Evolutionary conservation across 2,888 invertebrate species (phyloP), one percentile per base, ranked within the genome.

Genomic region (Acrobasis suavella): DNA sequence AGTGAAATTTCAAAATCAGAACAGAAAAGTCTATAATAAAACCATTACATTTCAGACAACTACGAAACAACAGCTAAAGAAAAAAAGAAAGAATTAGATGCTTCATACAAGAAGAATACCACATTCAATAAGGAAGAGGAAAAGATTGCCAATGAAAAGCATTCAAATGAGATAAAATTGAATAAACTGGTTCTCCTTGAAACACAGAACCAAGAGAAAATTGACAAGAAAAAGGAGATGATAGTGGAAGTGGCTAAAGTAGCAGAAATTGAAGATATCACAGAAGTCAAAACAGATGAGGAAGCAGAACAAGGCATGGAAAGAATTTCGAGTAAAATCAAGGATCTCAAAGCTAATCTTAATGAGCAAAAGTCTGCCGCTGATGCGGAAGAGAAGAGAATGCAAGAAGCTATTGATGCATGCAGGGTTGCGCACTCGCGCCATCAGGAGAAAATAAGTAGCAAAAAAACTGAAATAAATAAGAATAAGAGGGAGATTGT

Each of bases 401-500:
- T 85, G 58, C 93, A 93, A 66, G 75, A 72, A 1, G 74, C 78
- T 55, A 84, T 91, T n/a, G 87, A 92, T 72, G 85, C 85, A 63
- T 82, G 88, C 64, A 77, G 82, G 42, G 91, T 89, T 71, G 83
- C 84, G 49, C 85, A 94, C 80, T 94, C 95, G 0, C 93, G 94
- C 66, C 91, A 95, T 49, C 95, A 96, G 75, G 95, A 95, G 77
- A 94, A 95, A 74, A 94, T 95, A 63, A 83, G 89, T 2, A 89
- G 94, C 16, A 95, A 95, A 76, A 93, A 93, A 63, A 84, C 89
- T 9, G 94, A 94, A 72, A 90, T 94, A 17, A 77, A 78, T 17
- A 92, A 94, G 50, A 91, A 92, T 52, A 93, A 94, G 72, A 87
- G 87, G 50, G 95, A 96, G 69, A 86, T 94, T 0, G 80, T 84